Conservation (phyloP, 2,113 vertebrate species). For the Papio anubis region DNA sequence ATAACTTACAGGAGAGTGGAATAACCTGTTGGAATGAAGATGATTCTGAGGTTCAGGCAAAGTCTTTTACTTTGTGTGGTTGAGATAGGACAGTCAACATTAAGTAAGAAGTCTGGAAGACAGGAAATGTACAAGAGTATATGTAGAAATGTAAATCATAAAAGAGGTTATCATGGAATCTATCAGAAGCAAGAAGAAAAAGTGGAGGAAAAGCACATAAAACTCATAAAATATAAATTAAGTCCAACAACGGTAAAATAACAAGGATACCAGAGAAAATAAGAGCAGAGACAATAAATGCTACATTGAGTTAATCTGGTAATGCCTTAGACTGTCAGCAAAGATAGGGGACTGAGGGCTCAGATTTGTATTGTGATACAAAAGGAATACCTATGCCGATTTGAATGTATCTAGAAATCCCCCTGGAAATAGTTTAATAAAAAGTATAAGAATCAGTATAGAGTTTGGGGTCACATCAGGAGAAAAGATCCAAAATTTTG, state of each 20-base stretch:
- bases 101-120: background rate
- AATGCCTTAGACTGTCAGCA: background rate
- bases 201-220: background rate
- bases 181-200: background rate
- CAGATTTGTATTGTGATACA: background rate
- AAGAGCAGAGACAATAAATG: background rate
- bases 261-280: background rate
- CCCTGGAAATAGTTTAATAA: background rate
- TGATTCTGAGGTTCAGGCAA: background rate
- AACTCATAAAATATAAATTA: background rate
- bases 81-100: background rate
- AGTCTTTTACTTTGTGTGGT: background rate
- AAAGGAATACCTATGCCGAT: background rate
- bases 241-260: background rate
- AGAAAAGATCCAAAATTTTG: background rate
- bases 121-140: background rate
- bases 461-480: background rate
- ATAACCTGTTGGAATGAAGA: background rate
- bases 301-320: rapidly evolving
- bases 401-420: background rate
- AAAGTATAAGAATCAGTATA: background rate
- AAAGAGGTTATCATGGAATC: background rate
- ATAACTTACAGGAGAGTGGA: background rate
- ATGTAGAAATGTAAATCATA: background rate
- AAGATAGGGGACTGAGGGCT: background rate